phyloP scores from a whole-genome alignment of 2,797 vertebrate genomes.

The Morus bassanus region DNA sequence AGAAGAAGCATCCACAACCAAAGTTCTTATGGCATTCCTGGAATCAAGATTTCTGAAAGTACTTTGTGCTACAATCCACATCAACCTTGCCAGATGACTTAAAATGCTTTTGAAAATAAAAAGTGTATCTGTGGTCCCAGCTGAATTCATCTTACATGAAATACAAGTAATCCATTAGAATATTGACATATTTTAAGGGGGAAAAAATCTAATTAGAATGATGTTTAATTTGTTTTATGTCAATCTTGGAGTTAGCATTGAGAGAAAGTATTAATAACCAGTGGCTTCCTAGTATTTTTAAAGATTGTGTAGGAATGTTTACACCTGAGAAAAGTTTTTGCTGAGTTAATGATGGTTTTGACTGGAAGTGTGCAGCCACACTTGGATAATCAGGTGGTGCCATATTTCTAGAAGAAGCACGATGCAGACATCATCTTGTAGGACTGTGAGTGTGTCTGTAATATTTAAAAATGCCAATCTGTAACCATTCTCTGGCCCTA shows the following conservation, averaged over 20 bases:
- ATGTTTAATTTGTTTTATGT: neutral
- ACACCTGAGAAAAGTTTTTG: neutral
- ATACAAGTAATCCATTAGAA: neutral
- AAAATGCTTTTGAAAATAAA: neutral
- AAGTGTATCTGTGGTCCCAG: neutral
- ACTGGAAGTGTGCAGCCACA: neutral
- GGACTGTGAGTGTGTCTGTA: neutral
- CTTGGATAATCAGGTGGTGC: neutral
- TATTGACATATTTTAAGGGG: neutral
- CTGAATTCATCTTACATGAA: neutral
- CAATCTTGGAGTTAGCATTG: neutral
- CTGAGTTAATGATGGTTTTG: neutral
- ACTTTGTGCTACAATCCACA: neutral
- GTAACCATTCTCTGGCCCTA: neutral
- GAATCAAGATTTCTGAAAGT: neutral
- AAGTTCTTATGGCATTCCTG: neutral
- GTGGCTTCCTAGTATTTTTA: neutral
- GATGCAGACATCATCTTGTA: neutral
- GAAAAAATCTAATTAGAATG: neutral
- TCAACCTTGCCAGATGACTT: neutral
- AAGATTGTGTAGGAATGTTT: neutral
- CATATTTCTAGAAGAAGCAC: neutral
- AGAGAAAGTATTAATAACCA: neutral
- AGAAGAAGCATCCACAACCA: neutral
- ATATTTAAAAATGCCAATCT: neutral